Conservation (phyloP, 2,888 invertebrate species). For the Scrobipalpa atriplicella region DNA sequence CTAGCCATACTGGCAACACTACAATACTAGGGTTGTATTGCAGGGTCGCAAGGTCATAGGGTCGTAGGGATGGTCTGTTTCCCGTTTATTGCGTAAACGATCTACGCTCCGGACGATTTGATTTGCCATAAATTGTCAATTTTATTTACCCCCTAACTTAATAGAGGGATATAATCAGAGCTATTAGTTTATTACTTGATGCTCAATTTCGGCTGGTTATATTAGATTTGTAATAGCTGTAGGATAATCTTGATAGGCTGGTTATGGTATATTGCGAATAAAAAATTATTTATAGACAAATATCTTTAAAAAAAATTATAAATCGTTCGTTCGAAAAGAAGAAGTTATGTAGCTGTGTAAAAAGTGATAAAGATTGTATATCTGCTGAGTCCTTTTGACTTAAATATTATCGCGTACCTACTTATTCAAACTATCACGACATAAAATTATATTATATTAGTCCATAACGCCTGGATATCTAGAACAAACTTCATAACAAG, state of each 20-base stretch:
- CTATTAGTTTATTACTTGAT: slow-evolving; percentile 7
- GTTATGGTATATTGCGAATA: no score
- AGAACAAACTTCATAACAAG: slow-evolving; percentile 34
- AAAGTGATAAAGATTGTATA: no score
- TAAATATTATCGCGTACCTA: no score
- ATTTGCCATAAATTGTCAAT: slow-evolving; percentile 68
- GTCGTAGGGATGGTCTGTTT: slow-evolving; percentile 60
- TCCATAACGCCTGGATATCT: slow-evolving; percentile 13
- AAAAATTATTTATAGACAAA: no score
- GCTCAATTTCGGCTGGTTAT: neutral
- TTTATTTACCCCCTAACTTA: slow-evolving; percentile 43
- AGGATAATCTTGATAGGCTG: neutral
- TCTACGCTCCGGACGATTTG: slow-evolving; percentile 65
- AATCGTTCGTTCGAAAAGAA: no score
- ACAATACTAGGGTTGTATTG: slow-evolving; percentile 1
- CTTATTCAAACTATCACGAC: no score
- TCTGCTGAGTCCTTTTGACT: no score
- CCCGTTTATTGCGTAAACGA: slow-evolving; percentile 70
- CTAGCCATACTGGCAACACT: neutral
- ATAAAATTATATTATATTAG: no score
- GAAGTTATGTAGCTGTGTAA: no score
- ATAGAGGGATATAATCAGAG: slow-evolving; percentile 22
- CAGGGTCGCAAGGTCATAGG: slow-evolving; percentile 56
- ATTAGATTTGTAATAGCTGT: neutral
- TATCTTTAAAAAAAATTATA: no score